A percentile compares a stretch with the other conserved stretches of the same genome.
These are phyloP conservation scores for Gymnocypris eckloni DNA, from an alignment of 2,797 vertebrate species.

Conservation along the genomic window DNA sequence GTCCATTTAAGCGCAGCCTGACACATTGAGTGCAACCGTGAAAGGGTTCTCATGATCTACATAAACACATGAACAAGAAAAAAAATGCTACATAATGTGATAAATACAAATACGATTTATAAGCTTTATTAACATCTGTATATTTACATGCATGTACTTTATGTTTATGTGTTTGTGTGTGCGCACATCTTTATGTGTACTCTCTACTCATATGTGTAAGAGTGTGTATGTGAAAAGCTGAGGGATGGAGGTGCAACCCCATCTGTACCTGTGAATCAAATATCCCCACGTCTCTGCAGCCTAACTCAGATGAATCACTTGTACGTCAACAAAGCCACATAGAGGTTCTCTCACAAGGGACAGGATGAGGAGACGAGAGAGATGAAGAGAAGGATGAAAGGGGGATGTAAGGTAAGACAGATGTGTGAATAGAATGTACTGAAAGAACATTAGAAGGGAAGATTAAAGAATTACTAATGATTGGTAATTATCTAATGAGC, in stretches of 20 bases:
- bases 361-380: conserved; percentile 5
- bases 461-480: neutral
- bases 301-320: conserved; percentile 56
- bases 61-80: too few species aligned
- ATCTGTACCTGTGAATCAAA: conserved; percentile 60
- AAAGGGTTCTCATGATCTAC: neutral
- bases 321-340: conserved; percentile 52
- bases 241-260: conserved; percentile 53
- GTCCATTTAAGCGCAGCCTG: neutral
- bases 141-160: neutral
- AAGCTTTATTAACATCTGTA: neutral
- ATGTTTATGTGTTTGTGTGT: neutral
- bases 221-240: conserved; percentile 21
- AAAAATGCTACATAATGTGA: neutral
- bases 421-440: neutral
- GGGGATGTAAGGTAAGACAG: neutral
- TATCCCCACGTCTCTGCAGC: conserved; percentile 55
- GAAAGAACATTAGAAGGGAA: neutral
- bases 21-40: neutral
- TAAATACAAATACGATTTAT: neutral
- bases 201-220: neutral
- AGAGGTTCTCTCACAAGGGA: conserved; percentile 49
- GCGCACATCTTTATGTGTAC: neutral
- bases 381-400: conserved; percentile 32
- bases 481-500: conserved; percentile 8